Percentiles rank a stretch among this genome's conserved stretches.
These are phyloP conservation scores for Rhimphoctona megacephalus DNA, from an alignment of 2,888 invertebrate genomes.

Conservation along the genomic window DNA sequence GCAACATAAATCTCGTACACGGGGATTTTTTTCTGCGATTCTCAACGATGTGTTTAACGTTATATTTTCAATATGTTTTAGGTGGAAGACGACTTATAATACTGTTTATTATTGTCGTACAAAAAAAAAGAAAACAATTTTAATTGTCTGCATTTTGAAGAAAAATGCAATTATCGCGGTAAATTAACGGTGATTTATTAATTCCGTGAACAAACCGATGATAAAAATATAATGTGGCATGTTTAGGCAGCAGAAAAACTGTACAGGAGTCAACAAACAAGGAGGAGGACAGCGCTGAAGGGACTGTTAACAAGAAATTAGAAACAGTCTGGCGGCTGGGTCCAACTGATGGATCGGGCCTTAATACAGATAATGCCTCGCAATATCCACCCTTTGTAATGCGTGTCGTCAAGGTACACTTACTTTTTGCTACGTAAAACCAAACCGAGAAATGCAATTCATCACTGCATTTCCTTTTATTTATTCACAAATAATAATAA, in stretches of 20 bases:
- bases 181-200: conserved; percentile 53
- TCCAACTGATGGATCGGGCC: conserved; percentile 79
- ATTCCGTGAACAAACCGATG: conserved; percentile 69
- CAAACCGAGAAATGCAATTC: conserved; percentile 66
- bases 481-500: not conserved
- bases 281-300: conserved; percentile 75
- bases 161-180: conserved; percentile 45
- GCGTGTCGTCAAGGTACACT: conserved; percentile 83
- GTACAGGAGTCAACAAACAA: conserved; percentile 75
- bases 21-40: conserved; percentile 39
- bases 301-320: conserved; percentile 76
- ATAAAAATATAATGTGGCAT: conserved; percentile 74
- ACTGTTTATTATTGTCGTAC: conserved; percentile 31
- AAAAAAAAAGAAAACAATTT: conserved; percentile 12
- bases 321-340: conserved; percentile 81
- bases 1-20: conserved; percentile 1
- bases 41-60: conserved; percentile 69
- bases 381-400: conserved; percentile 83
- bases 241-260: conserved; percentile 82
- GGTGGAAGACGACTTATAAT: conserved; percentile 71
- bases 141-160: not conserved
- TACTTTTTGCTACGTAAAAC: conserved; percentile 72
- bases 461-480: conserved; percentile 66
- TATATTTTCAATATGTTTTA: conserved; percentile 74
- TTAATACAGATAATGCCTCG: conserved; percentile 80